Evolutionary conservation across 2,797 vertebrate genomes (phyloP).

Genomic region (Parotocinclus haroldoi): DNA sequence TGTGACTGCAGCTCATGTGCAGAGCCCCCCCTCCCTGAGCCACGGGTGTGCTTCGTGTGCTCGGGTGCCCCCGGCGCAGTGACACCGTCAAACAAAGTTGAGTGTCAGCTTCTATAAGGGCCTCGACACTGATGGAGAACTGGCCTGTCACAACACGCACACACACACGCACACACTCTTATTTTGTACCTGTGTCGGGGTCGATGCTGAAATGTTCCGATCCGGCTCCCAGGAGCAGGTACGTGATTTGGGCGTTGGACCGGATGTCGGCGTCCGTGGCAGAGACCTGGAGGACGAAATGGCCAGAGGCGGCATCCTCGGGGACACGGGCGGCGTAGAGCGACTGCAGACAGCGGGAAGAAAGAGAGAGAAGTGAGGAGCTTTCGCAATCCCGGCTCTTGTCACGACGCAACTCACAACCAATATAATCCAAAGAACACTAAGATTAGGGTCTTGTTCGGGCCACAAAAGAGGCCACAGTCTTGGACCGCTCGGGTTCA

Average conservation of each 20-base stretch:
- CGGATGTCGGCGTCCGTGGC: constrained; percentile 92
- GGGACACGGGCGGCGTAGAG: constrained; percentile 82
- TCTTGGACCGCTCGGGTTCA: too few relatives aligned
- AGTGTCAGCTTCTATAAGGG: constrained; percentile 1
- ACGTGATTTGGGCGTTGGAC: constrained; percentile 92
- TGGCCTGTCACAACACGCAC: not conserved
- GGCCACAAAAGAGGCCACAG: too few relatives aligned
- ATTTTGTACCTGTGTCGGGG: constrained; percentile 81
- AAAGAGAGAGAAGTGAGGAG: too few relatives aligned
- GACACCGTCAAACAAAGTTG: constrained; percentile 1
- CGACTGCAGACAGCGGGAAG: constrained; percentile 74
- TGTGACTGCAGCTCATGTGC: too few relatives aligned
- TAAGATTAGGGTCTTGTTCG: too few relatives aligned
- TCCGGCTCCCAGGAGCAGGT: constrained; percentile 81
- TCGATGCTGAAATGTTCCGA: constrained; percentile 86
- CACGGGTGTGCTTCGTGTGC: not conserved
- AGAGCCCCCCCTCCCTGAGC: too few relatives aligned
- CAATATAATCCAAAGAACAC: too few relatives aligned
- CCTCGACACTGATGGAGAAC: constrained; percentile 11
- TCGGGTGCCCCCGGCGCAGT: not conserved
- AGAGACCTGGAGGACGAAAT: constrained; percentile 86
- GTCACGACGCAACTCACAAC: too few relatives aligned
- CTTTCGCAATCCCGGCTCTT: too few relatives aligned
- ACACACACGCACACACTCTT: not conserved
- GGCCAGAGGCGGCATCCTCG: constrained; percentile 85